Conservation (phyloP, 2,888 invertebrate genomes). For the Gandaritis pyraliata region DNA sequence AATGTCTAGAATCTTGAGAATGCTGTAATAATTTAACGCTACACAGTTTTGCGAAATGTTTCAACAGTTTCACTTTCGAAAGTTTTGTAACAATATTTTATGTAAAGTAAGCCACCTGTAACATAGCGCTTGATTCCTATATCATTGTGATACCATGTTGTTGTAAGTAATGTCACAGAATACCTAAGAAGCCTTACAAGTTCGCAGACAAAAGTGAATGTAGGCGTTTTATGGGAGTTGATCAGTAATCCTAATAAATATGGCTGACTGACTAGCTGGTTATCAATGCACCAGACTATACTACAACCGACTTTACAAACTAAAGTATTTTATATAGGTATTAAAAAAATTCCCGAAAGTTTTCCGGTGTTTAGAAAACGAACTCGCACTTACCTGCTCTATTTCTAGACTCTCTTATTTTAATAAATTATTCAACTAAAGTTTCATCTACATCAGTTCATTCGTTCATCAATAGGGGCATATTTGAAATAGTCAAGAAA, state of each 20-base stretch:
- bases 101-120: constrained; percentile 44
- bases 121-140: constrained; percentile 30
- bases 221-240: constrained; percentile 62
- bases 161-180: constrained; percentile 27
- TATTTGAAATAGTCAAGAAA: neutral
- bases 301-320: too few relatives aligned
- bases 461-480: neutral
- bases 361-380: too few relatives aligned
- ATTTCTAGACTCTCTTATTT: too few relatives aligned
- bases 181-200: constrained; percentile 32
- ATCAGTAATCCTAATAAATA: neutral
- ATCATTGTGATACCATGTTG: constrained; percentile 39
- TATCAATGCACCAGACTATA: neutral
- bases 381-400: too few relatives aligned
- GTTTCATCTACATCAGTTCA: neutral
- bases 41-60: constrained; percentile 37
- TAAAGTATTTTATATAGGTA: too few relatives aligned
- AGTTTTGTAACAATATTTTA: constrained; percentile 60
- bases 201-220: constrained; percentile 77
- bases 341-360: too few relatives aligned
- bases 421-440: neutral
- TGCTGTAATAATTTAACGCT: constrained; percentile 16
- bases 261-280: neutral
- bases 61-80: constrained; percentile 66
- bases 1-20: constrained; percentile 10